Evolutionary conservation across 1,140 invertebrate species (phyloP), one percentile per base, ranked within the genome.

Genomic region (Aleiodes sp.): DNA sequence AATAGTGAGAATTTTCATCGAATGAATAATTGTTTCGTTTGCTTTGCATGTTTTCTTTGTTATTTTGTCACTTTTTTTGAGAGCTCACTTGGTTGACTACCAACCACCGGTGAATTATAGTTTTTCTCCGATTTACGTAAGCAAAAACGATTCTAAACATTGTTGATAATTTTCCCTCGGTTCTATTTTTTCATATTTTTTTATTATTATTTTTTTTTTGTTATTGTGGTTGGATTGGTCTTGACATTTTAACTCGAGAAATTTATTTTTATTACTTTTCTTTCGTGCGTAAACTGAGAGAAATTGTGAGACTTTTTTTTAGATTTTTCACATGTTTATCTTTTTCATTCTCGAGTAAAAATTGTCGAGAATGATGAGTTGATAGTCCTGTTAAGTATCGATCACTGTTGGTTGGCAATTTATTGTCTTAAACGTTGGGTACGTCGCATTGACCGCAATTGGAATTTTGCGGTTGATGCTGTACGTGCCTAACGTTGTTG

Each of bases 391-490:
- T n/a, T n/a, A n/a, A n/a, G n/a, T n/a, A 14, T 66, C 39, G 65
- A 75, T 74, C 59, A 39, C 61, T 37, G 35, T 37, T 26, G 31
- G 21, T 26, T 26, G 31, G 31, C 31, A 63, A 26, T 26, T 2
- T 35, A 63, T 37, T 26, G 46, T 56, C 66, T 70, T 74, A 64
- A 76, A 68, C 65, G 64, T 59, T 64, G 72, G 73, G 73, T 71
- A 57, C 70, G 67, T 76, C 68, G 21, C 73, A 71, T 26, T 70
- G 35, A 60, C 74, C 56, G 46, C 79, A 74, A 80, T 81, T 76
- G 82, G 83, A 84, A 83, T 26, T 56, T 24, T 24, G 8, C 24
- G 24, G 46, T 56, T 28, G 26, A 56, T 56, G 46, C 24, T 26
- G 24, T 21, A 56, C 46, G 19, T 56, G 21, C 21, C 24, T 28